These are phyloP conservation scores for Clarias platycephalus DNA, from an alignment of 2,797 vertebrate genomes.

Conservation along the genomic window DNA sequence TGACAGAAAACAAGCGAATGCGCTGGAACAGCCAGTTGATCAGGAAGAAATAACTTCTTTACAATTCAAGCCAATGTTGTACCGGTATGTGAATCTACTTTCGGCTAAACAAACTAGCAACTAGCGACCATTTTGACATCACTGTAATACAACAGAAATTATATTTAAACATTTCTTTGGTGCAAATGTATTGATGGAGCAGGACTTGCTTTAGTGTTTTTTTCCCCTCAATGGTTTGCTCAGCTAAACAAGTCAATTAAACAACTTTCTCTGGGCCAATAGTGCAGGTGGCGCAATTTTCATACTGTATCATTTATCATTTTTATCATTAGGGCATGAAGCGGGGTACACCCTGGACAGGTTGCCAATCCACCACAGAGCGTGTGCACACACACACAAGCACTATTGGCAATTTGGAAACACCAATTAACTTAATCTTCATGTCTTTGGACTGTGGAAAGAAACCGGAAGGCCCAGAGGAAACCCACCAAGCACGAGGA, in stretches of 20 bases:
- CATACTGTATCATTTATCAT: too few species aligned
- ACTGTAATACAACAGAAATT: background rate
- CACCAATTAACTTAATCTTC: too few species aligned
- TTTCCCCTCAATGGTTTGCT: background rate
- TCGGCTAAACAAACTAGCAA: background rate
- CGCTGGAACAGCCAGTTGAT: too few species aligned
- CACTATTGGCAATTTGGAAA: too few species aligned
- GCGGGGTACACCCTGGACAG: too few species aligned
- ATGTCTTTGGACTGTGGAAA: too few species aligned
- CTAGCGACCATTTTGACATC: background rate
- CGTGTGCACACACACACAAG: too few species aligned
- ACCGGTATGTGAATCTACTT: background rate
- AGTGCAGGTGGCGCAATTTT: too few species aligned
- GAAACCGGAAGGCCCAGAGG: too few species aligned
- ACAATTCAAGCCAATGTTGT: background rate
- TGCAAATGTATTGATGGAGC: background rate
- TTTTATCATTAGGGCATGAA: too few species aligned
- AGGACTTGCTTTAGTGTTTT: background rate
- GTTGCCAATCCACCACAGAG: too few species aligned
- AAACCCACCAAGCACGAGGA: too few species aligned
- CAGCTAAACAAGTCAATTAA: background rate
- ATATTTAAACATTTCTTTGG: background rate
- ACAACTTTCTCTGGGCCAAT: background rate
- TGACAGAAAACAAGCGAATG: background rate
- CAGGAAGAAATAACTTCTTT: background rate